Base-by-base conservation (phyloP, 2,113 vertebrate genomes). In the Hucho hucho region DNA sequence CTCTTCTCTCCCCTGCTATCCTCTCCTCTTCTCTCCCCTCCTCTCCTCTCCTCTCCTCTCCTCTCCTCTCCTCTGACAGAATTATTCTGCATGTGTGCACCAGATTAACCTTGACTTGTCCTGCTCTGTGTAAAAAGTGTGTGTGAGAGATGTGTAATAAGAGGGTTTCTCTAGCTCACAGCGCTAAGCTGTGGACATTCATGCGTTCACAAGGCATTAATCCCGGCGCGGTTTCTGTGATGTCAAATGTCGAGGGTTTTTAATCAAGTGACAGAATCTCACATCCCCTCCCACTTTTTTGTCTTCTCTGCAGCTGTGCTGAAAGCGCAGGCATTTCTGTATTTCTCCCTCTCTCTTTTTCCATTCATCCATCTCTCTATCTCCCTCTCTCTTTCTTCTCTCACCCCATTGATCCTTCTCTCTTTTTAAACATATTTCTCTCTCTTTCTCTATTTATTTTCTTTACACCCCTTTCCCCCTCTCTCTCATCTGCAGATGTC, bases 201-300 rank as follows among this genome's bases (percentile, higher is more conserved):
- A 82, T 80, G 64, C 66, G n/a, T 72, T 82, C 64, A 66, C 72
- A 81, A 77, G 71, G 76, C 74, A 75, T 83, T 77, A 83, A 83
- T 81, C 76, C 80, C 59, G 49, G 63, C 65, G 53, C n/a, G 53
- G 49, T 47, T 65, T 37, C 28, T 68, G 76, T 32, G 3, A 61
- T 72, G 70, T 66, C 28, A 79, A 72, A 69, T 69, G 46, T 69
- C 43, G 11, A 69, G 74, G 69, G 4, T 20, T 81, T 81, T 81
- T 81, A 84, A 84, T 81, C 82, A 84, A 70, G 79, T 63, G 70
- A 65, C 4, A 22, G 82, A 74, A 70, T 75, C 64, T 58, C 64
- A 79, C 75, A 74, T 76, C 76, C 70, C 63, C 70, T 76, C 68
- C 73, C 66, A 68, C 26, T 37, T 28, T 43, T 53, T 70, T 72